Conservation (phyloP, 2,797 vertebrate genomes). For the Manis crassicaudata region DNA sequence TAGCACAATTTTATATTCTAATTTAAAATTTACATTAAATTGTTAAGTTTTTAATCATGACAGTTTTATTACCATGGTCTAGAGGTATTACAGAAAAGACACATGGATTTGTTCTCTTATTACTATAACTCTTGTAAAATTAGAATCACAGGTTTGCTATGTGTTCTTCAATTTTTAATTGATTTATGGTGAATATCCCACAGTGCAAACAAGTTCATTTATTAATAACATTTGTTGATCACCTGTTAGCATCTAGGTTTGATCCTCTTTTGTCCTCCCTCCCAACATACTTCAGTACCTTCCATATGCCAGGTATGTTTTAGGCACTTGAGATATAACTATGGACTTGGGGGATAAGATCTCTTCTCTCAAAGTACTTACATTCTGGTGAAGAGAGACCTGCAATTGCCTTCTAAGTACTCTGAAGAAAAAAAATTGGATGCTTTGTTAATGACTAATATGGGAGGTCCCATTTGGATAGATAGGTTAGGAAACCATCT, state of each 20-base stretch:
- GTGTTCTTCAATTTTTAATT: slow-evolving; percentile 29
- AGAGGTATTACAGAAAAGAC: slow-evolving; percentile 19
- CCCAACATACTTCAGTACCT: neutral
- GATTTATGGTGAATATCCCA: neutral
- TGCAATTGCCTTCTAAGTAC: neutral
- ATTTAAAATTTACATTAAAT: slow-evolving; percentile 37
- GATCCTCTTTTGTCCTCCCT: neutral
- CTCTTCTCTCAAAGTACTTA: neutral
- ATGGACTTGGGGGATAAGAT: neutral
- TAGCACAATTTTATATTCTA: slow-evolving; percentile 3
- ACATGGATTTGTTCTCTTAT: slow-evolving; percentile 22
- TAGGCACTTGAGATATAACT: neutral
- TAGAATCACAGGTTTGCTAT: slow-evolving; percentile 8
- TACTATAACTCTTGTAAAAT: slow-evolving; percentile 28
- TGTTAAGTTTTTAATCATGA: neutral
- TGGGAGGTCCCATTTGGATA: neutral
- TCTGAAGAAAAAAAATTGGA: neutral
- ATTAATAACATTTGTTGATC: slow-evolving; percentile 34
- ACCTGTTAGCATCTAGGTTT: neutral
- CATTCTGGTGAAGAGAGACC: neutral
- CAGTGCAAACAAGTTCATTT: neutral
- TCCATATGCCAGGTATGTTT: neutral
- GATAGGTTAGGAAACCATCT: slow-evolving; percentile 6
- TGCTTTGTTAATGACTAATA: neutral
- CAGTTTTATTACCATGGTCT: neutral